Evolutionary conservation across 2,797 vertebrate species (phyloP), one percentile per base, ranked within the genome.

Genomic region (Sarcophilus harrisii): DNA sequence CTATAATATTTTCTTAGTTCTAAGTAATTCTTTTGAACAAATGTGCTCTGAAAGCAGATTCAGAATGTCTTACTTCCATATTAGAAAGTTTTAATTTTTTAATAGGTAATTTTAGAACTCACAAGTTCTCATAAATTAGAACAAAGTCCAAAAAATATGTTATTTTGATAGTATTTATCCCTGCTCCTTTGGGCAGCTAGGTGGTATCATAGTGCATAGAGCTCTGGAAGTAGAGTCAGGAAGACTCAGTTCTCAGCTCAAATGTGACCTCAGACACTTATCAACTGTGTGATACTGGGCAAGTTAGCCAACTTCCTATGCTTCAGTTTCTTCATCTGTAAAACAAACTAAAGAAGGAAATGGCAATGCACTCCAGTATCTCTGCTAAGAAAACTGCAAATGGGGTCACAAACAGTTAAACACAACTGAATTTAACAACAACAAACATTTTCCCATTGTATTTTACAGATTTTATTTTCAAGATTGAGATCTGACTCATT

Each of bases 71-170:
- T 93, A 92, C 38, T 95, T 95, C 24, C 49, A 30, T 30, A 32
- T 92, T 38, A 73, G 93, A 96, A 92, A 93, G 1, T 90, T 95
- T 96, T 94, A 18, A 87, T 93, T 96, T 96, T 95, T 95, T 52
- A 27, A 54, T 57, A 91, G 21, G 94, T 95, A 90, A 90, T 94
- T 38, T 96, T 95, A 93, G 91, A 96, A 95, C 57, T 90, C 66
- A 96, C 27, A 96, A 93, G 14, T 58, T 96, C 21, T 1, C 38
- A 92, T 93, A 95, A 96, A 91, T 49, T 81, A 52, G 87, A 24
- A 32, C 54, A 57, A 38, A 60, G 92, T 92, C 58, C 6, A 92
- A 58, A 11, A 9, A 91, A 55, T 93, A 28, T 95, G 24, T 96
- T 94, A 92, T n/a, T 94, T 49, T 87, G 21, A 49, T 21, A 45